Conservation (phyloP, 2,888 invertebrate species). For the Biston stratarius region DNA sequence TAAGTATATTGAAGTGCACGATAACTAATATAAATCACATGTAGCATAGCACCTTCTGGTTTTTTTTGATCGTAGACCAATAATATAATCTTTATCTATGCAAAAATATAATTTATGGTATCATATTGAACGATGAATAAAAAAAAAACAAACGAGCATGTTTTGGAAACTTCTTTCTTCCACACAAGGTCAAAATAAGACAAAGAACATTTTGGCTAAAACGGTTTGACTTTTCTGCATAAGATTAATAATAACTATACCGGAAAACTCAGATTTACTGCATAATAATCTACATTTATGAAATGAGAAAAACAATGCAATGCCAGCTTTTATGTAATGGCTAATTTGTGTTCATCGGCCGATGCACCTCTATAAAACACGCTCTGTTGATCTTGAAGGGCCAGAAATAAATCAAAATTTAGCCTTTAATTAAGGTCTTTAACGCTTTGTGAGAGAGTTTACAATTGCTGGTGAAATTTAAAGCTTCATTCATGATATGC, state of each 20-base stretch:
- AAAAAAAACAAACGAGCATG: too few relatives aligned
- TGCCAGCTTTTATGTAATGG: conserved; percentile 56
- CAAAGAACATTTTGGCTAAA: background rate
- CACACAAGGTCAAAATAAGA: background rate
- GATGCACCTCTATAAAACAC: conserved; percentile 59
- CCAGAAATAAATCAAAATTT: conserved; percentile 58
- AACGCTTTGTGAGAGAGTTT: conserved; percentile 21
- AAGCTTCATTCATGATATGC: background rate
- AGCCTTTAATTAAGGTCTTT: conserved; percentile 35
- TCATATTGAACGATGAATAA: too few relatives aligned
- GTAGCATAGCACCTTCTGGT: too few relatives aligned
- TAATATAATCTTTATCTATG: too few relatives aligned
- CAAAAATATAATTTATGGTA: too few relatives aligned
- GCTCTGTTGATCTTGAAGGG: conserved; percentile 55
- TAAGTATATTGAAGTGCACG: too few relatives aligned
- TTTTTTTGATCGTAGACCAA: too few relatives aligned
- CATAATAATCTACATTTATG: background rate
- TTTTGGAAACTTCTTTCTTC: too few relatives aligned
- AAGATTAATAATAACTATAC: background rate
- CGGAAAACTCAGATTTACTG: conserved; percentile 1
- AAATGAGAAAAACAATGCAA: conserved; percentile 32
- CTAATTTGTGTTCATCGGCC: conserved; percentile 65
- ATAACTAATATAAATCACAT: too few relatives aligned
- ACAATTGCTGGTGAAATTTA: conserved; percentile 17
- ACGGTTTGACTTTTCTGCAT: too few relatives aligned